phyloP scores from a whole-genome alignment of 1,140 invertebrate genomes.

The Oncopeltus fasciatus region DNA sequence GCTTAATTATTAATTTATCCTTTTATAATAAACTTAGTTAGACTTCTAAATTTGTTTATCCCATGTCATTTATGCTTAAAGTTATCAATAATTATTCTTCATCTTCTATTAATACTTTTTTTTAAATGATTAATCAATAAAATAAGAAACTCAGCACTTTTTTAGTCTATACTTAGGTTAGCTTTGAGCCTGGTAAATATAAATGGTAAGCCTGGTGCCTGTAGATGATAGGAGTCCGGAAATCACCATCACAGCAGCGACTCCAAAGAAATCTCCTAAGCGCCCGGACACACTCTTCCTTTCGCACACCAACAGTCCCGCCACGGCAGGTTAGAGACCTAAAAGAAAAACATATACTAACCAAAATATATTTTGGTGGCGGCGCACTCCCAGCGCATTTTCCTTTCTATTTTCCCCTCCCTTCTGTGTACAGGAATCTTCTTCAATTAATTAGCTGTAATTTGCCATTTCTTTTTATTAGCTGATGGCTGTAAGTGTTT shows the following conservation, averaged over 20 bases:
- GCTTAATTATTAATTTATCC: no score
- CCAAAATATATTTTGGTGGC: conserved; percentile 3
- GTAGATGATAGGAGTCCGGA: not conserved
- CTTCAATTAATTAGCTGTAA: not conserved
- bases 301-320: conserved; percentile 5
- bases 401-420: not conserved
- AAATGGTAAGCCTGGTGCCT: not conserved
- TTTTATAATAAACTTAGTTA: no score
- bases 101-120: no score
- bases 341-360: not conserved
- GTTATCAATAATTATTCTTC: no score
- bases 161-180: no score
- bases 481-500: no score
- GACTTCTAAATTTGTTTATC: no score
- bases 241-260: conserved; percentile 1
- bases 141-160: no score
- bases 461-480: not conserved
- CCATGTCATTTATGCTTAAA: no score
- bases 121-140: no score
- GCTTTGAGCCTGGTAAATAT: not conserved
- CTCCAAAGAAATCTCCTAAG: not conserved
- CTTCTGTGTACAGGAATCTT: not conserved
- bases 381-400: not conserved
- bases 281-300: conserved; percentile 7
- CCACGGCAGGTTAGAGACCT: not conserved